Evolutionary conservation across 2,113 vertebrate genomes (phyloP).

Genomic region (Pongo abelii): DNA sequence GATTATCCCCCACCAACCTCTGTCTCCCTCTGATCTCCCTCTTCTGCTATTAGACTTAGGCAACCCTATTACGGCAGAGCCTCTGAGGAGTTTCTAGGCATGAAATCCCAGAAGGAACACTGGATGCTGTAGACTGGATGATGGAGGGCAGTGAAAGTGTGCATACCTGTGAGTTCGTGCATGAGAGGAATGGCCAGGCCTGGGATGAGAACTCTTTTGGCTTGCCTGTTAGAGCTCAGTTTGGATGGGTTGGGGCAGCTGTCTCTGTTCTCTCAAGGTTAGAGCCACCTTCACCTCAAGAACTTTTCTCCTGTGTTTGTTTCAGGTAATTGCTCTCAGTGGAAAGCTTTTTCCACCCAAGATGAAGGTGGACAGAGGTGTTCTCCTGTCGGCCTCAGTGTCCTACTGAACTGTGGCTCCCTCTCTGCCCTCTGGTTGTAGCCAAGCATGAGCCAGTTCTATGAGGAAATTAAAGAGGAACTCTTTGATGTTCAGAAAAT

Average conservation of each 20-base stretch:
- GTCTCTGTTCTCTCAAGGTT: background rate
- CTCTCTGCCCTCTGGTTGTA: background rate
- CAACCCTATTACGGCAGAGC: background rate
- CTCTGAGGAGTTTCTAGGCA: background rate
- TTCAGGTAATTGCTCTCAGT: background rate
- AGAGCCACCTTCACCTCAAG: fast-evolving
- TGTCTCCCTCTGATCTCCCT: too few species aligned
- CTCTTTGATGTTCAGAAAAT: background rate
- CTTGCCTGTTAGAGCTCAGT: background rate
- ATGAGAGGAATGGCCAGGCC: too few species aligned
- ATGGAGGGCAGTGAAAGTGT: fast-evolving
- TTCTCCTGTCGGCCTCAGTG: background rate
- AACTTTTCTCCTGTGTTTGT: background rate
- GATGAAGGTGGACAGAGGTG: background rate
- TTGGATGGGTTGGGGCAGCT: background rate
- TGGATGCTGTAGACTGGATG: background rate
- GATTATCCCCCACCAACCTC: background rate
- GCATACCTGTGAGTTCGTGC: background rate
- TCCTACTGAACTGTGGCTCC: too few species aligned
- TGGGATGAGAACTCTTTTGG: fast-evolving
- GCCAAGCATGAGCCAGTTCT: background rate
- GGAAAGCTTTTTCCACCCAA: background rate
- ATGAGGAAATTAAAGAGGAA: background rate
- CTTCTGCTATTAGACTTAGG: background rate
- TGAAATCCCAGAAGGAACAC: background rate